These are phyloP conservation scores for Drosophila neocordata DNA, from an alignment of 1,140 invertebrate species.

Conservation along the genomic window DNA sequence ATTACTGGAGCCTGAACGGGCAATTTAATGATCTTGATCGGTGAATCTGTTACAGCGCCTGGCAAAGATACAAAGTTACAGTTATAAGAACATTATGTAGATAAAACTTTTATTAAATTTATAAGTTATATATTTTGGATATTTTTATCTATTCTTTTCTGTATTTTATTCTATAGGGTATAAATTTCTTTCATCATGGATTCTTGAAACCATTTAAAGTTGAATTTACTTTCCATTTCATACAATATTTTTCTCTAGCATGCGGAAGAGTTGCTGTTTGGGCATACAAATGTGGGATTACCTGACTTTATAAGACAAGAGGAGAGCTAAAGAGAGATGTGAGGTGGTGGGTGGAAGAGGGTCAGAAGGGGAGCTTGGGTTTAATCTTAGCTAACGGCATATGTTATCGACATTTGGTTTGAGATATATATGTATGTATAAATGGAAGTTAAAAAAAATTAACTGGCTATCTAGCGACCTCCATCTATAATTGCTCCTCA, in stretches of 20 bases:
- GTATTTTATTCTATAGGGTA: conserved; percentile 19
- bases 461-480: conserved; percentile 47
- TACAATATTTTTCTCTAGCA: conserved; percentile 35
- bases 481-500: conserved; percentile 75
- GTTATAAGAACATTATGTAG: no score
- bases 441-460: conserved; percentile 17
- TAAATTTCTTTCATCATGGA: background rate
- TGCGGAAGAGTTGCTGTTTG: conserved; percentile 59
- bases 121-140: no score
- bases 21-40: conserved; percentile 76
- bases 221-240: conserved; percentile 26
- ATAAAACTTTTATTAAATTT: background rate
- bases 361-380: background rate
- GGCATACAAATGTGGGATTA: conserved; percentile 70
- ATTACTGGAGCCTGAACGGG: conserved; percentile 75
- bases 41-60: conserved; percentile 75
- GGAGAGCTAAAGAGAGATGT: background rate
- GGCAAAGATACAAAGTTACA: no score
- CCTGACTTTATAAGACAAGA: conserved; percentile 35
- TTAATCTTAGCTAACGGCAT: conserved; percentile 51
- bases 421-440: conserved; percentile 25
- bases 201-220: conserved; percentile 11
- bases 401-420: conserved; percentile 32
- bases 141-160: no score
- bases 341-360: background rate